These are phyloP conservation scores for Boulengeromyrus knoepffleri DNA, from an alignment of 2,113 vertebrate species.

Conservation along the genomic window DNA sequence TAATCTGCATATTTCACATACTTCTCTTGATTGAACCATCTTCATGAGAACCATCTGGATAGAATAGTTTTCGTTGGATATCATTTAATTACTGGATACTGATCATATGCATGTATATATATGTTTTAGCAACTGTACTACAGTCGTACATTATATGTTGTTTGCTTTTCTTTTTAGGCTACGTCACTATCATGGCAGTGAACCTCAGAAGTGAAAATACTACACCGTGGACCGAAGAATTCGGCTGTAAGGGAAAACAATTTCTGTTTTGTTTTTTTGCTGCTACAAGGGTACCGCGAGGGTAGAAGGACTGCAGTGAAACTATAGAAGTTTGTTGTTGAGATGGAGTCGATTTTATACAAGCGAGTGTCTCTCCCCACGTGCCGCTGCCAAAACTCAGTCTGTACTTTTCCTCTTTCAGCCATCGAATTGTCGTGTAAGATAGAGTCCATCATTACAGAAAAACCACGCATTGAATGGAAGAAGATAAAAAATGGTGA, in stretches of 20 bases:
- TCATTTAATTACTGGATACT: not conserved
- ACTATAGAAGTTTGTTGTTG: not conserved
- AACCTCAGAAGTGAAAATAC: slow-evolving; percentile 70
- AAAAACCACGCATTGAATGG: slow-evolving; percentile 85
- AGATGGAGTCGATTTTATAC: not conserved
- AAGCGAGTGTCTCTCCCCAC: not conserved
- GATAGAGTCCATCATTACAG: slow-evolving; percentile 78
- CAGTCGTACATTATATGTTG: not conserved
- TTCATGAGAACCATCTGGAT: not conserved
- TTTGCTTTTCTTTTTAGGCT: slow-evolving; percentile 63
- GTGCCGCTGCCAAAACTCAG: not conserved
- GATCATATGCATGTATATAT: no score
- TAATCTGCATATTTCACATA: not conserved
- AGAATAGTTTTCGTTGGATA: not conserved
- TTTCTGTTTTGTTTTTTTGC: not conserved
- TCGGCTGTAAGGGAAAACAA: slow-evolving; percentile 73
- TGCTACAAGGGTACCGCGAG: not conserved
- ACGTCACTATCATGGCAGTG: slow-evolving; percentile 69
- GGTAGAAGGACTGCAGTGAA: not conserved
- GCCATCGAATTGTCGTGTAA: slow-evolving; percentile 85
- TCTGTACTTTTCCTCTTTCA: slow-evolving; percentile 32
- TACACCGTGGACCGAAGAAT: slow-evolving; percentile 84
- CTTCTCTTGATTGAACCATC: not conserved
- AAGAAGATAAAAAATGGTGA: slow-evolving; percentile 82
- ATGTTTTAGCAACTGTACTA: not conserved